phyloP scores from a whole-genome alignment of 1,140 invertebrate species.

The Drosophila subpulchrella region DNA sequence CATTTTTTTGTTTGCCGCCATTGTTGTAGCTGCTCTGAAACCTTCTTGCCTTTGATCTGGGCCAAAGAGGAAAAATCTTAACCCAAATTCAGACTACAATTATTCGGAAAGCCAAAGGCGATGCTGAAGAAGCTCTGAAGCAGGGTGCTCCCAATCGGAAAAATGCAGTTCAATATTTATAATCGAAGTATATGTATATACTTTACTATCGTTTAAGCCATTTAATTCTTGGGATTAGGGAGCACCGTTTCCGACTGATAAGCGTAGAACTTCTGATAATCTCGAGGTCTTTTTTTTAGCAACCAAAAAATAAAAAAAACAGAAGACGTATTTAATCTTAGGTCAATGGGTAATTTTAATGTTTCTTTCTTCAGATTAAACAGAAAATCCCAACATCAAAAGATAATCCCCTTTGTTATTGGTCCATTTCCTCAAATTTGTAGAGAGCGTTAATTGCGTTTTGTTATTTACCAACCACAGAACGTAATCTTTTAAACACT shows the following conservation, averaged over 20 bases:
- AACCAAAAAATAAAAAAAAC: background rate
- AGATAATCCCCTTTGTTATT: no score
- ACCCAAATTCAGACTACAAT: slow-evolving; percentile 15
- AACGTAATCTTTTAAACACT: no score
- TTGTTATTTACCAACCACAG: no score
- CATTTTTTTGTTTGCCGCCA: slow-evolving; percentile 20
- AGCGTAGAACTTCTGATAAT: slow-evolving; percentile 16
- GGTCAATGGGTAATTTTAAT: background rate
- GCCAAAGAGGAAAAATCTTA: slow-evolving; percentile 25
- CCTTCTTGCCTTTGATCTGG: slow-evolving; percentile 48
- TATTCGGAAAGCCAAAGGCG: background rate
- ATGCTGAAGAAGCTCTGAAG: background rate
- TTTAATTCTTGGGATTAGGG: no score
- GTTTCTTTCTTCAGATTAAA: no score
- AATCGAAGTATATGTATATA: background rate
- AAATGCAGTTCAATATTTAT: no score
- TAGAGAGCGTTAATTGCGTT: no score
- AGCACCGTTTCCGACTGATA: slow-evolving; percentile 1
- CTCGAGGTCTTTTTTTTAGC: background rate
- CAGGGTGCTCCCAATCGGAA: background rate
- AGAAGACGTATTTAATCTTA: background rate
- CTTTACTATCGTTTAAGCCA: background rate
- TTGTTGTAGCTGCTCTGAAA: slow-evolving; percentile 24
- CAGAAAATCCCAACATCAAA: no score
- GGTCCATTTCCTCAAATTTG: no score